A percentile compares a stretch with the other conserved stretches of the same genome.
phyloP scores from a whole-genome alignment of 2,888 invertebrate species.

The Diachrysia chrysitis region DNA sequence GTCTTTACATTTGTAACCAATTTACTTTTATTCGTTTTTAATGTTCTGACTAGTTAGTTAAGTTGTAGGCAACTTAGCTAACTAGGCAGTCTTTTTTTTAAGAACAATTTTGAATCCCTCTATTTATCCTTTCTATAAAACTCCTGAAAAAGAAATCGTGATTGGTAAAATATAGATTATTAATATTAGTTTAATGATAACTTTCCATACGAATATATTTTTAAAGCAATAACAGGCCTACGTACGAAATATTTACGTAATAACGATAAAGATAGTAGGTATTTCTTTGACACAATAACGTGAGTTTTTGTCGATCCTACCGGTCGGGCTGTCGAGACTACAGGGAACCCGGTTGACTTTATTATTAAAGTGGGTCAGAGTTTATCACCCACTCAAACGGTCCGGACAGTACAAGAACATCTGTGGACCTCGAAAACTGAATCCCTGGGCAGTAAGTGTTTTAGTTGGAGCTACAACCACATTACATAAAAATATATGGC shows the following conservation, averaged over 20 bases:
- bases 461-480: background rate
- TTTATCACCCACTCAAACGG: conserved; percentile 47
- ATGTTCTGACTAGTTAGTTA: too few relatives aligned
- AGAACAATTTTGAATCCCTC: background rate
- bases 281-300: conserved; percentile 35
- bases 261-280: conserved; percentile 28
- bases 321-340: too few relatives aligned
- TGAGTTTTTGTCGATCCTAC: conserved; percentile 18
- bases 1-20: background rate
- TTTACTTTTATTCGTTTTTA: background rate
- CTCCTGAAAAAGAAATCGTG: background rate
- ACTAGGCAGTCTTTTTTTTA: background rate
- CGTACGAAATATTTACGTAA: conserved; percentile 31
- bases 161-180: conserved; percentile 23
- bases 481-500: background rate
- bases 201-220: conserved; percentile 26
- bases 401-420: conserved; percentile 30
- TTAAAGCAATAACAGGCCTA: conserved; percentile 26
- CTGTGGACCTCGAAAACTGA: conserved; percentile 27
- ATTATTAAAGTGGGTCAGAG: conserved; percentile 57
- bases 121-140: background rate
- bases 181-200: conserved; percentile 34
- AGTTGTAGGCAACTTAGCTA: too few relatives aligned
- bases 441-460: conserved; percentile 14
- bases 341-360: conserved; percentile 47